phyloP scores from a whole-genome alignment of 2,113 vertebrate species.

The Tychaedon coryphoeus region DNA sequence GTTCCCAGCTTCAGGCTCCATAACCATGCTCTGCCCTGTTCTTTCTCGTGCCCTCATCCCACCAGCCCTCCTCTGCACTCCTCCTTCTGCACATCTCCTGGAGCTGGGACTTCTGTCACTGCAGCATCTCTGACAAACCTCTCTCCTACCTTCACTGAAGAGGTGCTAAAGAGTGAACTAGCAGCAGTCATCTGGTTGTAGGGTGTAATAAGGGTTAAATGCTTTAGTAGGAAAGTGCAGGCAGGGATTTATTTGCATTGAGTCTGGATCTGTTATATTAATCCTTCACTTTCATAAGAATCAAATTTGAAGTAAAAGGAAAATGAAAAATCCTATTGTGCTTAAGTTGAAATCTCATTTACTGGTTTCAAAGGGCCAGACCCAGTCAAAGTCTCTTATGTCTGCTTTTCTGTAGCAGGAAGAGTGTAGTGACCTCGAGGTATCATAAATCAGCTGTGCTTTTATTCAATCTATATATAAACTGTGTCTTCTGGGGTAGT shows the following conservation, averaged over 20 bases:
- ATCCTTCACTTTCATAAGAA: conserved; percentile 25
- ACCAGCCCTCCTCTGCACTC: neutral
- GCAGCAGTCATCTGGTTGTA: neutral
- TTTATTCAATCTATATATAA: neutral
- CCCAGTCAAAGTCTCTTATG: neutral
- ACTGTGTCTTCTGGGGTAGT: neutral
- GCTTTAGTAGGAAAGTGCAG: neutral
- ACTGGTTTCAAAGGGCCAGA: conserved; percentile 1
- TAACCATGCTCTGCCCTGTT: rapidly evolving
- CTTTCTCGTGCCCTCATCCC: neutral
- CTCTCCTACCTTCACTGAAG: neutral
- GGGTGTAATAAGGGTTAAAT: conserved; percentile 4
- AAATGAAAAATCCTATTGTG: conserved; percentile 22
- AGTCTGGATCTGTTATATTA: conserved; percentile 15
- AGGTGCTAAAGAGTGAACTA: neutral
- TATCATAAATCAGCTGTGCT: neutral
- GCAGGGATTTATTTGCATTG: conserved; percentile 1
- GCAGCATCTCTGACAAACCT: neutral
- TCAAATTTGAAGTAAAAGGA: conserved; percentile 23
- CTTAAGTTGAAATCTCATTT: conserved; percentile 47
- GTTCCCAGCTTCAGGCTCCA: neutral
- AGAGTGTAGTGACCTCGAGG: neutral
- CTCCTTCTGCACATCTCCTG: neutral
- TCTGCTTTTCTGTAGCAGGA: neutral
- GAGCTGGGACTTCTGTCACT: neutral